Evolutionary conservation across 2,797 vertebrate genomes (phyloP).

Genomic region (Enteromius treurensis): DNA sequence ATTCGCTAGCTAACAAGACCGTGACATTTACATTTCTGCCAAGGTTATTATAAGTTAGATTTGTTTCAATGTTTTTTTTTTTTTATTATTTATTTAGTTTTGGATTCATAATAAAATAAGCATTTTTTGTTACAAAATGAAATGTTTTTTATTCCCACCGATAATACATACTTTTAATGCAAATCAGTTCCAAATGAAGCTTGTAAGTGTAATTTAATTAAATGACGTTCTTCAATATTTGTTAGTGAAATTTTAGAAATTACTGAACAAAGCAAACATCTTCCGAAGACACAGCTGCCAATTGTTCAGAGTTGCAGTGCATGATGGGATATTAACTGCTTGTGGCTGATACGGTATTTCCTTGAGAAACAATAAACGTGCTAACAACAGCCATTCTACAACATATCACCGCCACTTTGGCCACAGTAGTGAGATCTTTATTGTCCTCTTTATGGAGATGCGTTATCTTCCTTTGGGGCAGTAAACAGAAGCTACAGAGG

Average conservation of each 20-base stretch:
- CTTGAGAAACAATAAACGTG: slow-evolving; percentile 39
- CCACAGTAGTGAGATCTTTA: slow-evolving; percentile 43
- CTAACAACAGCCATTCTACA: slow-evolving; percentile 35
- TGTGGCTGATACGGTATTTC: not conserved
- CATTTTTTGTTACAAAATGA: not conserved
- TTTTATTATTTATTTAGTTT: not conserved
- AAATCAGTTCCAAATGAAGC: too few species aligned
- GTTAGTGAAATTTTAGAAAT: too few species aligned
- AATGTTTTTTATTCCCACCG: too few species aligned
- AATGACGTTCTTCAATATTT: too few species aligned
- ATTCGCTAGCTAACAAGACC: not conserved
- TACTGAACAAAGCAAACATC: too few species aligned
- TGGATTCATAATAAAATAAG: not conserved
- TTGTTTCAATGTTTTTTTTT: not conserved
- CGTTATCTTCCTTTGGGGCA: slow-evolving; percentile 49
- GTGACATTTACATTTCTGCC: not conserved
- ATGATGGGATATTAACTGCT: slow-evolving; percentile 28
- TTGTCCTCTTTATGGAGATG: slow-evolving; percentile 42
- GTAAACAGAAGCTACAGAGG: slow-evolving; percentile 38
- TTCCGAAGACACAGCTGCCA: not conserved
- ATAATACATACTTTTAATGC: too few species aligned
- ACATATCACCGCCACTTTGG: slow-evolving; percentile 35
- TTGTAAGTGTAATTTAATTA: too few species aligned
- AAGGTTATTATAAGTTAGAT: not conserved
- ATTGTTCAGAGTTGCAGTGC: not conserved